Conservation (phyloP, 2,888 invertebrate genomes). For the Clunio marinus region DNA sequence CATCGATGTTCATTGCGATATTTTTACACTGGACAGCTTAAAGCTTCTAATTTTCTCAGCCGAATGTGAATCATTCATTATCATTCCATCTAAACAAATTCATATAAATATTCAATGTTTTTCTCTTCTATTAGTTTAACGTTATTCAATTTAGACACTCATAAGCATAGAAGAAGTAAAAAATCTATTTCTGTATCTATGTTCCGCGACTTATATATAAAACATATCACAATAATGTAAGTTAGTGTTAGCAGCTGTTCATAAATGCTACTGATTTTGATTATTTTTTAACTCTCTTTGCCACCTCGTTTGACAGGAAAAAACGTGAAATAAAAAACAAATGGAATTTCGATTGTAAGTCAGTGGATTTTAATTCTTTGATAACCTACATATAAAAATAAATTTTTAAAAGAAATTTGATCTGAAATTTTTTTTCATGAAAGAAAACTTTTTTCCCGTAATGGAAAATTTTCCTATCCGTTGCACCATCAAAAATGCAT, state of each 20-base stretch:
- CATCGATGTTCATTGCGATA: neutral
- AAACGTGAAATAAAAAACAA: neutral
- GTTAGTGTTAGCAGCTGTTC: constrained; percentile 37
- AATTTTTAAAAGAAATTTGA: too few species aligned
- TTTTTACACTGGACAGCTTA: neutral
- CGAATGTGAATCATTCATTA: constrained; percentile 28
- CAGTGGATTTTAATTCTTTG: neutral
- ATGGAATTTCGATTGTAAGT: neutral
- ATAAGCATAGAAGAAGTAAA: constrained; percentile 23
- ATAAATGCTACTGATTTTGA: neutral
- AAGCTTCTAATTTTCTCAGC: constrained; percentile 14
- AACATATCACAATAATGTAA: neutral
- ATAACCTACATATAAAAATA: too few species aligned
- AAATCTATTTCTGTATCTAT: constrained; percentile 7
- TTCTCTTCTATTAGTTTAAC: neutral
- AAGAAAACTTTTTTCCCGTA: too few species aligned
- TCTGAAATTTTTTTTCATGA: too few species aligned
- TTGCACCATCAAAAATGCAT: too few species aligned
- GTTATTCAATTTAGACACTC: constrained; percentile 32
- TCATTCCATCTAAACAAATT: constrained; percentile 18
- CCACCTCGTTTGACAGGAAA: neutral
- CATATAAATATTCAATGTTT: constrained; percentile 13
- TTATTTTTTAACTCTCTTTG: neutral
- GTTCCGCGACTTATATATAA: neutral
- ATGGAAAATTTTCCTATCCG: too few species aligned